phyloP scores from a whole-genome alignment of 2,888 invertebrate genomes.

The Cataglyphis livida region DNA sequence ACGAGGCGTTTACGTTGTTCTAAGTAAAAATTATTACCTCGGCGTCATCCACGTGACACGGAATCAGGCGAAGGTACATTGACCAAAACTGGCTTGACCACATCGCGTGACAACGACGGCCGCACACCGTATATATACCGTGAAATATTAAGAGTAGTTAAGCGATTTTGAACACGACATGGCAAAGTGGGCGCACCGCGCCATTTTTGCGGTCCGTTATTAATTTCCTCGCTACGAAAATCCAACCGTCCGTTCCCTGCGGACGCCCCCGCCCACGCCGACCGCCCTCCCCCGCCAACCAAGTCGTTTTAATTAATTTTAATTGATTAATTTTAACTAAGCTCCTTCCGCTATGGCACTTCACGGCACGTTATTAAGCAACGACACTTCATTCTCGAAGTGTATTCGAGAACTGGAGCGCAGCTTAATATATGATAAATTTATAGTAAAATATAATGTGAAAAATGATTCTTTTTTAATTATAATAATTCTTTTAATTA shows the following conservation, averaged over 20 bases:
- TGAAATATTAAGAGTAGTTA: slow-evolving; percentile 77
- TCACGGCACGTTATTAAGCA: slow-evolving; percentile 44
- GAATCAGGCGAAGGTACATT: slow-evolving; percentile 64
- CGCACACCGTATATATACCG: slow-evolving; percentile 64
- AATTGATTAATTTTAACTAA: slow-evolving; percentile 56
- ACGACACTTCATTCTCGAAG: slow-evolving; percentile 48
- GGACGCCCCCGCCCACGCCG: background rate
- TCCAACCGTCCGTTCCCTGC: slow-evolving; percentile 57
- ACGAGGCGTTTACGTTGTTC: slow-evolving; percentile 34
- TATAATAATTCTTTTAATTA: background rate
- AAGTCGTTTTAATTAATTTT: slow-evolving; percentile 55
- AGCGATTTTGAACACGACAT: slow-evolving; percentile 73
- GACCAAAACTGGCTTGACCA: slow-evolving; percentile 76
- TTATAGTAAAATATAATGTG: slow-evolving; percentile 18
- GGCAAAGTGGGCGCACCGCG: slow-evolving; percentile 60
- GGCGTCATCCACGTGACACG: slow-evolving; percentile 44
- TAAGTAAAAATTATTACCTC: slow-evolving; percentile 37
- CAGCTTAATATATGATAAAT: slow-evolving; percentile 20
- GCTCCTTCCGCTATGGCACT: slow-evolving; percentile 28
- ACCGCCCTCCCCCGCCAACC: background rate
- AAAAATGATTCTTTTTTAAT: slow-evolving; percentile 10
- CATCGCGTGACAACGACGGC: slow-evolving; percentile 77
- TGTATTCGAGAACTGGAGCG: slow-evolving; percentile 40
- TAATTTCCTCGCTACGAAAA: slow-evolving; percentile 70
- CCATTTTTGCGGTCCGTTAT: slow-evolving; percentile 71